Base-by-base conservation (phyloP, 2,888 invertebrate species). In the Xanthia icteritia region DNA sequence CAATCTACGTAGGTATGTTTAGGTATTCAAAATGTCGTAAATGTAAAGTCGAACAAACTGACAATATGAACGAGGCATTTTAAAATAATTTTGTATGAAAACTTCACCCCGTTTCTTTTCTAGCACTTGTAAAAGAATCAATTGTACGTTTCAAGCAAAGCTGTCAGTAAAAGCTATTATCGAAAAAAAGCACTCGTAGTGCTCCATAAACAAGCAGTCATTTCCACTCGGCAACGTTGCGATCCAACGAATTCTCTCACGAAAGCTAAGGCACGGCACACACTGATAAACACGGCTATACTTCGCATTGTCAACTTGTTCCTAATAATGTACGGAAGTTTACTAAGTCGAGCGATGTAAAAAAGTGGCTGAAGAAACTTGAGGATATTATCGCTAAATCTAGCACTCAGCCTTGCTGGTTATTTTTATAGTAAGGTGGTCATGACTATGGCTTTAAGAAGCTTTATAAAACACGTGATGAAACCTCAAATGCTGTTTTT, bases 231-330 rank as follows among this genome's bases (percentile, higher is more conserved):
- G 60, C 61, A n/a, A 72, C 67, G 72, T 77, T 84, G 79, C 75
- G 80, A 81, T 86, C 79, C 81, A 56, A 74, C 74, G 64, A 87
- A 88, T 87, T 87, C 87, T 76, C 76, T 78, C 87, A 87, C 86
- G 88, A 79, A 80, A 77, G 77, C 27, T 58, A 78, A 82, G 39
- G 78, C 31, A 75, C 54, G 3, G 20, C 58, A 61, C 75, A 73
- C 73, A 84, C 73, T 81, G 85, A 86, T 67, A 86, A 64, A 76
- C 58, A 31, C 36, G 20, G 27, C 71, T 74, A 42, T 72, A 77
- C 70, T 64, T 82, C 65, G 71, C 61, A 81, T 73, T 77, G 84
- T 86, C 81, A 73, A 84, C 71, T 67, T 69, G 66, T 39, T 73
- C 61, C 72, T 64, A 74, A 73, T 85, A 74, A 82, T 74, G 63